These are phyloP conservation scores for Resseliella maxima DNA, from an alignment of 2,888 invertebrate species.

Conservation along the genomic window DNA sequence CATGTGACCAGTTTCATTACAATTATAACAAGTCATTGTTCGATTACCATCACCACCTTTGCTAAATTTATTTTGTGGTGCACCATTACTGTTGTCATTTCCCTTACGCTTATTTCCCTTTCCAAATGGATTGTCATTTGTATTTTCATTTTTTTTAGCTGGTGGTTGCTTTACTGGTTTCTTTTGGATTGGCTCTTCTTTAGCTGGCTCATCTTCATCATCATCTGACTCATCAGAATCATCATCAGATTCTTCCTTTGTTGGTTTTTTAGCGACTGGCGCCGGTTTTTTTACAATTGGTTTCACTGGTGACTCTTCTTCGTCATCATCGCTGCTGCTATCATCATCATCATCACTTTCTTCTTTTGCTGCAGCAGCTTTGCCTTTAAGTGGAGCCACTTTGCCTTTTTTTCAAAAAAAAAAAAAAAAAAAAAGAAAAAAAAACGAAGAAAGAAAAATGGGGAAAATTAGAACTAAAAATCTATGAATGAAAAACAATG, in stretches of 20 bases:
- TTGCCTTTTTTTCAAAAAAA: too few relatives aligned
- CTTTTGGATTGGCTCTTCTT: constrained; percentile 28
- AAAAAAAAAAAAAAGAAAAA: too few relatives aligned
- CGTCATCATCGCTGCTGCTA: background rate
- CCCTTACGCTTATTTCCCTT: background rate
- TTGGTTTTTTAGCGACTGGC: background rate
- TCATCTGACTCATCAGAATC: constrained; percentile 1
- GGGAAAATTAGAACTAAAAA: too few relatives aligned
- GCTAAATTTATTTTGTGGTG: constrained; percentile 31
- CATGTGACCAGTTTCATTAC: constrained; percentile 56
- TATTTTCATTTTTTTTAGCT: background rate
- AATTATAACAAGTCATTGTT: constrained; percentile 48
- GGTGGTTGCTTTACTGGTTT: background rate
- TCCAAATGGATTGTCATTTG: constrained; percentile 7
- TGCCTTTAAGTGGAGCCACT: background rate
- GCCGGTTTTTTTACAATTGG: constrained; percentile 3
- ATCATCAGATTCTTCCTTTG: constrained; percentile 24
- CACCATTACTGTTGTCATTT: constrained; percentile 9
- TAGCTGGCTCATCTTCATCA: constrained; percentile 43
- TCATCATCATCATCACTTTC: constrained; percentile 20
- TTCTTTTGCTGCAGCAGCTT: background rate
- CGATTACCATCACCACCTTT: background rate
- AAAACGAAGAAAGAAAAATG: too few relatives aligned
- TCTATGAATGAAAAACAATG: too few relatives aligned
- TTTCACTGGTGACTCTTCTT: constrained; percentile 7